Base-by-base conservation (phyloP, 2,888 invertebrate species). In the Trilocha varians region DNA sequence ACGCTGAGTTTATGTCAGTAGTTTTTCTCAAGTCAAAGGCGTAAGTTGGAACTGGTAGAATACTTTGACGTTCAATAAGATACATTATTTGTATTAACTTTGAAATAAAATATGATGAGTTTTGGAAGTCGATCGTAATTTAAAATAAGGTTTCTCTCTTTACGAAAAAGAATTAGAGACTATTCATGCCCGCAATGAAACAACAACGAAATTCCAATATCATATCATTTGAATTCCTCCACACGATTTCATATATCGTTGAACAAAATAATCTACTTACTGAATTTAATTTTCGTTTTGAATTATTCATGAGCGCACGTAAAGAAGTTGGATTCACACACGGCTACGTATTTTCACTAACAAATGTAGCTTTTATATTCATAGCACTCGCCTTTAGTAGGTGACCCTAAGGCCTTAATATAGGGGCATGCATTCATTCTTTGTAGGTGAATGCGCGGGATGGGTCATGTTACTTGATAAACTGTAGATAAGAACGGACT, bases 281-380 rank as follows among this genome's bases (percentile, higher is more conserved):
- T 45, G 38, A 44, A 46, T 53, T 55, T 57, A 57, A 59, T 57
- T 55, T 55, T 40, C 44, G 41, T 38, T 34, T 38, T 69, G 62
- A 62, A 70, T 69, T 52, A 70, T 65, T 55, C 60, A 69, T 57
- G 53, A 54, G 40, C 13, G 33, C 38, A 48, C 47, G 50, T 46
- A 56, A 55, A 53, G 55, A 54, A 56, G 53, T 59, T 53, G 53
- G 60, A 55, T 62, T 55, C 56, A 63, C 58, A 52, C 55, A 55
- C 25, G 25, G 11, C 3, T 55, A 47, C 39, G 40, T 45, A 47
- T 44, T 47, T 45, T 51, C 46, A 48, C 48, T 42, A 47, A 41
- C 43, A 17, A 39, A 38, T 41, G 42, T 15, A 34, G 37, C 41
- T 43, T 59, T 59, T 53, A 55, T 64, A 65, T 62, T 65, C 64